Evolutionary conservation across 2,113 vertebrate genomes (phyloP).

Genomic region (Mobula birostris): DNA sequence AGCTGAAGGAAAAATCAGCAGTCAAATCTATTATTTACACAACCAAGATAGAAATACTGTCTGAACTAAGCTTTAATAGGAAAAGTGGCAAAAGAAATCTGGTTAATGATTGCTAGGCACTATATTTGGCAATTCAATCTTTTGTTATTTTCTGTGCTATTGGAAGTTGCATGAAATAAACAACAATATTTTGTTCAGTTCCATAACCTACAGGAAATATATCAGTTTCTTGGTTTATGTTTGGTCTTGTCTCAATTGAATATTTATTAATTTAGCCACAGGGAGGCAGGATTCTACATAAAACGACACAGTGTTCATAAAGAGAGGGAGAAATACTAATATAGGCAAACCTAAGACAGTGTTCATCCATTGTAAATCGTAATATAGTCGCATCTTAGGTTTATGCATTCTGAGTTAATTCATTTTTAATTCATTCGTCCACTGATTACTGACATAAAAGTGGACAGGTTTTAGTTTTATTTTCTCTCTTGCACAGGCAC

Average conservation of each 20-base stretch:
- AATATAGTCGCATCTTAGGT: neutral
- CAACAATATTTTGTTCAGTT: no score
- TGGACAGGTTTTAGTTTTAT: neutral
- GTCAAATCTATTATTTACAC: neutral
- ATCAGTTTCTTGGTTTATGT: no score
- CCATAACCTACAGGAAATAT: no score
- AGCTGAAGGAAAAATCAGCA: neutral
- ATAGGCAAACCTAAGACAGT: no score
- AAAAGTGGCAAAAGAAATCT: no score
- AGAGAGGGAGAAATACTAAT: no score
- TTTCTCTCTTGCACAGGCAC: neutral
- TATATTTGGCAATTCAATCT: no score
- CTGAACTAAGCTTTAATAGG: neutral
- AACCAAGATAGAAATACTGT: neutral
- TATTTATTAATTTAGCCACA: no score
- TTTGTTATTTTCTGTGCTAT: neutral
- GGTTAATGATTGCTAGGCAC: no score
- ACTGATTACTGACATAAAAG: neutral
- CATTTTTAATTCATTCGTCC: neutral
- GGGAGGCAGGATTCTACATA: no score
- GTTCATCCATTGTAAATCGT: neutral
- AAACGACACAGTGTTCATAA: no score
- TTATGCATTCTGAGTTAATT: neutral
- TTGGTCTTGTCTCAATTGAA: no score
- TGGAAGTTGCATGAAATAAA: neutral